These are phyloP conservation scores for Pecten maximus DNA, from an alignment of 2,888 invertebrate genomes.

Conservation along the genomic window DNA sequence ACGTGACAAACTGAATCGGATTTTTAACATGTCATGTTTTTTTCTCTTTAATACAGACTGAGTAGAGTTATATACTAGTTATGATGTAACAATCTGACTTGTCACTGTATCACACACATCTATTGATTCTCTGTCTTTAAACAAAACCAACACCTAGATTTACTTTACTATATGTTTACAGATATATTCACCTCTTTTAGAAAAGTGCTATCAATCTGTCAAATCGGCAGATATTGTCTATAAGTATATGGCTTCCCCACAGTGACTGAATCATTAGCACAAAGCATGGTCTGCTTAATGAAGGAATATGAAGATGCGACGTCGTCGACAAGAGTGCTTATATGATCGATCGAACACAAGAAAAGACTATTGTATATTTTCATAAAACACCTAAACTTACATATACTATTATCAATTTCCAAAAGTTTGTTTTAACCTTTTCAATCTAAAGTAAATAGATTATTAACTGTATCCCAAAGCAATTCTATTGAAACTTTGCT, in stretches of 20 bases:
- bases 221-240: not conserved
- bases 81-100: not conserved
- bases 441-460: too few relatives aligned
- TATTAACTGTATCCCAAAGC: too few relatives aligned
- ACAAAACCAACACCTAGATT: not conserved
- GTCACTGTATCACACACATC: not conserved
- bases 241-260: not conserved
- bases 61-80: not conserved
- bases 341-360: too few relatives aligned
- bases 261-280: not conserved
- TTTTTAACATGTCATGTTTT: not conserved
- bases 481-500: too few relatives aligned
- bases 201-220: not conserved
- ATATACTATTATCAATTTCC: too few relatives aligned
- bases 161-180: too few relatives aligned
- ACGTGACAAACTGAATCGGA: constrained; percentile 21
- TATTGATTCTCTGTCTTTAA: not conserved
- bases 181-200: not conserved
- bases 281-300: not conserved
- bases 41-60: not conserved
- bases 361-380: too few relatives aligned
- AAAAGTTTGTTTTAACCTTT: too few relatives aligned
- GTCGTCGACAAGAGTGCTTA: too few relatives aligned
- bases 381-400: too few relatives aligned
- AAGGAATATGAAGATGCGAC: too few relatives aligned